Evolutionary conservation across 2,888 invertebrate species (phyloP), one percentile per base, ranked within the genome.

Genomic region (Hartigia nigra): DNA sequence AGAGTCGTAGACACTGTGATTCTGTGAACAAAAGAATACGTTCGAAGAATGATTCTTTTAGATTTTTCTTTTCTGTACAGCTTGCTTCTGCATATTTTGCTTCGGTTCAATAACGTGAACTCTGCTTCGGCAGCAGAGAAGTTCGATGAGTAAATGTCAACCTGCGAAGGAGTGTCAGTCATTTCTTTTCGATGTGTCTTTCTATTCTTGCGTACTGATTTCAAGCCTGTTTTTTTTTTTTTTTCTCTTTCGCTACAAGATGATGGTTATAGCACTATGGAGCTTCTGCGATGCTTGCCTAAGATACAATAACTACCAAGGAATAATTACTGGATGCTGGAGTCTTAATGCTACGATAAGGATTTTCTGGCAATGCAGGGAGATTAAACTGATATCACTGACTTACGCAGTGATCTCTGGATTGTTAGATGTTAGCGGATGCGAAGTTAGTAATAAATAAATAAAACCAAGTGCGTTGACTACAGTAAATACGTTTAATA

Each of bases 1-100:
- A 88, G 95, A 95, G 91, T 95, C 95, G 89, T 95, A 95, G 80
- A 95, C 94, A 89, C 95, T 95, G 92, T 95, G 95, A 87, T 94
- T 95, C 95, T 95, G 92, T 78, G 92, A 92, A 87, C 89, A 88
- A 87, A 90, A 86, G 79, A 77, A 36, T 74, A 69, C 55, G 23
- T 55, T 55, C 55, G 23, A 55, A 23, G 55, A 55, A 23, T 55
- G 55, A 23, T 74, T 77, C 39, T 72, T 11, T 70, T 75, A 55
- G 23, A 55, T 55, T 55, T 55, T 55, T 55, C 23, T 55, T 55
- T 55, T 55, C 23, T 23, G 23, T 23, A 23, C 23, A 23, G 55
- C 9, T 55, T 55, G 55, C 23, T 23, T 55, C 55, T 55, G 23
- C 23, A 2, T 5, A 23, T 23, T 55, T 55, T 55, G 23, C 23